Conservation (phyloP, 2,797 vertebrate species). For the Rhinogobio ventralis region DNA sequence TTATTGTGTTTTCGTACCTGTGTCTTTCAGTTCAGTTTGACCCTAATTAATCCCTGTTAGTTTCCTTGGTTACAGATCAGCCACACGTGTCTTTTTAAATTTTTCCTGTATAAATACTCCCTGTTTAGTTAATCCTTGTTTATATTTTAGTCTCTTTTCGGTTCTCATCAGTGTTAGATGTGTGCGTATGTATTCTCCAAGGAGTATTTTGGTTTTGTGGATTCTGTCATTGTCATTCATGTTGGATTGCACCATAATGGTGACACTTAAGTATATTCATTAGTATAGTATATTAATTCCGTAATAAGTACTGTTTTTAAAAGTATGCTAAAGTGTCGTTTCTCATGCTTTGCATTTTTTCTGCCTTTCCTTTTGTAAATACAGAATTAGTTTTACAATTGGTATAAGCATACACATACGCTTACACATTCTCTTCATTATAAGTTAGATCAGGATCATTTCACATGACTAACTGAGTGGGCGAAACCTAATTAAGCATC, state of each 20-base stretch:
- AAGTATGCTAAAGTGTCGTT: background rate
- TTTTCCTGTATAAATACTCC: background rate
- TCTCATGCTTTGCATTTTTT: background rate
- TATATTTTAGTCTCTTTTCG: no score
- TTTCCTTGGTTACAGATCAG: background rate
- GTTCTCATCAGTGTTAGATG: background rate
- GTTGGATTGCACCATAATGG: background rate
- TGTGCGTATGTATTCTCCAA: background rate
- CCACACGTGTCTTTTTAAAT: background rate
- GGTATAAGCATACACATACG: background rate
- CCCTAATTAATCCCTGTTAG: background rate
- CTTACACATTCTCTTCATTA: slow-evolving; percentile 23
- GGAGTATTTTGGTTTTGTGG: background rate
- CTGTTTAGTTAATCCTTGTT: no score
- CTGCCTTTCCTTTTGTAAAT: background rate
- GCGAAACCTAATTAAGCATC: slow-evolving; percentile 70
- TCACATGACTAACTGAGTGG: slow-evolving; percentile 65
- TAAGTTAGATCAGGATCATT: slow-evolving; percentile 46
- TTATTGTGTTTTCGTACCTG: background rate
- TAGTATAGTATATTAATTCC: background rate
- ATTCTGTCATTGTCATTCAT: background rate
- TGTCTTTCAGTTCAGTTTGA: background rate
- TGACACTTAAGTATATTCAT: background rate
- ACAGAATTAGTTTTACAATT: background rate
- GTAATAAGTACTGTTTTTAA: background rate